phyloP scores from a whole-genome alignment of 2,797 vertebrate genomes.

The Aldrovandia affinis region DNA sequence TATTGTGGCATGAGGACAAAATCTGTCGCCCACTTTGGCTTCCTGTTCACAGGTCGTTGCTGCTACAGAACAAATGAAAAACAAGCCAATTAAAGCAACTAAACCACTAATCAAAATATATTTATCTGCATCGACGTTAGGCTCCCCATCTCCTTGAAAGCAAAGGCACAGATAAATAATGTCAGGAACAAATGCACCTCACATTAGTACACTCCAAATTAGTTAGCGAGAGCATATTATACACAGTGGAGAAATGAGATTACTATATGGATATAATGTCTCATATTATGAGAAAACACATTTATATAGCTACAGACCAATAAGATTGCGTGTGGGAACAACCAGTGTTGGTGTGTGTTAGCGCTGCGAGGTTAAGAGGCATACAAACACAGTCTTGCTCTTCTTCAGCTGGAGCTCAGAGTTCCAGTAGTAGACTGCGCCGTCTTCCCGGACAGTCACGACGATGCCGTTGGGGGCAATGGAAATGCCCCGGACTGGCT shows the following conservation, averaged over 20 bases:
- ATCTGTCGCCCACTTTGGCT: slow-evolving; percentile 72
- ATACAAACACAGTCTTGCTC: slow-evolving; percentile 80
- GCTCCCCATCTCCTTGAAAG: neutral
- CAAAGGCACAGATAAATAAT: neutral
- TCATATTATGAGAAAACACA: neutral
- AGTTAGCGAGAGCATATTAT: neutral
- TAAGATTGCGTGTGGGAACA: neutral
- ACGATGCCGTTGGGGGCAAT: slow-evolving; percentile 65
- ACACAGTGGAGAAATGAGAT: neutral
- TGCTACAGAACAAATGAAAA: slow-evolving; percentile 48
- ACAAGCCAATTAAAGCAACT: neutral
- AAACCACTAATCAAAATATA: neutral
- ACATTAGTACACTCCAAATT: neutral
- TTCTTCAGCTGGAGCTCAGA: slow-evolving; percentile 75
- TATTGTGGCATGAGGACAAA: slow-evolving; percentile 70
- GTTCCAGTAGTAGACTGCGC: slow-evolving; percentile 77
- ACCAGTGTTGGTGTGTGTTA: neutral
- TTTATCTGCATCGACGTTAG: neutral
- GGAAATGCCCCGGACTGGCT: slow-evolving; percentile 67
- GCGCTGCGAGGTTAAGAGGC: slow-evolving; percentile 49
- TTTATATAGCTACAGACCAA: too few species aligned
- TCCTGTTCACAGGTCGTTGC: slow-evolving; percentile 62
- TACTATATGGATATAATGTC: neutral
- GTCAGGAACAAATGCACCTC: neutral
- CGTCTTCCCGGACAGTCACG: slow-evolving; percentile 77